phyloP scores from a whole-genome alignment of 2,113 vertebrate species.

The Uropsilus gracilis region DNA sequence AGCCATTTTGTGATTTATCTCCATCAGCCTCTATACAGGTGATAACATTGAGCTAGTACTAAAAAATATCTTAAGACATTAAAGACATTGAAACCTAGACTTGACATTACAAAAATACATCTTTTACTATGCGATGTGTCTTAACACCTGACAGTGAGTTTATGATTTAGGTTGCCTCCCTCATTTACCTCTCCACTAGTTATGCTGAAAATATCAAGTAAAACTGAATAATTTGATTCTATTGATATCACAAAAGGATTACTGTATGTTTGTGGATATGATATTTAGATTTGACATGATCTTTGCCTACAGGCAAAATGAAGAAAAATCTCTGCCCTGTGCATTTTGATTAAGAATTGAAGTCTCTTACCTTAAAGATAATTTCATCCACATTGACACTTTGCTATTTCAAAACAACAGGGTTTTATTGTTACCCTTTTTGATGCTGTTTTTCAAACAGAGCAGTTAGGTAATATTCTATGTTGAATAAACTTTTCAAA shows the following conservation, averaged over 20 bases:
- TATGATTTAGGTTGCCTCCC: background rate
- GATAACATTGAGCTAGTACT: background rate
- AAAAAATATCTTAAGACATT: background rate
- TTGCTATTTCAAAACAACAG: background rate
- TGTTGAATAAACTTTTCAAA: background rate
- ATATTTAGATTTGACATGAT: background rate
- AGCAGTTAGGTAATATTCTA: background rate
- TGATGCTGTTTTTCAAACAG: background rate
- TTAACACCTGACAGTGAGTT: background rate
- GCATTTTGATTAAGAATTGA: background rate
- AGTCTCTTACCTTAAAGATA: background rate
- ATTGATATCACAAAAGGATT: background rate
- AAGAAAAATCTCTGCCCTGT: background rate
- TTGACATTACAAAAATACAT: background rate
- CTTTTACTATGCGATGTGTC: background rate
- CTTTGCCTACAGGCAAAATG: background rate
- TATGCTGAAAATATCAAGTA: conserved; percentile 22
- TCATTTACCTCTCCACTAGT: background rate
- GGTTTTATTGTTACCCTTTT: background rate
- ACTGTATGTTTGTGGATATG: background rate
- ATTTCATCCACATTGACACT: background rate
- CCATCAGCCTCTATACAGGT: background rate
- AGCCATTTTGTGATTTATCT: background rate
- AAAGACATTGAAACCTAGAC: background rate
- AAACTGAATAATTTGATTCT: background rate